A percentile compares a stretch with the other conserved stretches of the same genome.
Evolutionary conservation across 2,888 invertebrate species (phyloP).

Genomic region (Eueremaeus valkanovi): DNA sequence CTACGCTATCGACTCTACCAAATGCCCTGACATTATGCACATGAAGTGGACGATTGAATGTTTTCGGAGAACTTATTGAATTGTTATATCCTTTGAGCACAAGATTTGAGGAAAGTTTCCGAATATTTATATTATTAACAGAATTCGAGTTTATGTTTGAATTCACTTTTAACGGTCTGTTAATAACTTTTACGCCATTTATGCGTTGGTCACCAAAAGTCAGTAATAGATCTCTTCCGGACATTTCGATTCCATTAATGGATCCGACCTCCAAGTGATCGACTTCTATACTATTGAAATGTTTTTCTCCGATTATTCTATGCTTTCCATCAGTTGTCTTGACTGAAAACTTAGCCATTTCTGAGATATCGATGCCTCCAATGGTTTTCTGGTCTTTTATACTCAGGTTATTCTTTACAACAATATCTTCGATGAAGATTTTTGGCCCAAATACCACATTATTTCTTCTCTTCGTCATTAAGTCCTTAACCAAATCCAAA

Average conservation of each 20-base stretch:
- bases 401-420: slow-evolving; percentile 40
- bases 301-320: slow-evolving; percentile 38
- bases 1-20: slow-evolving; percentile 40
- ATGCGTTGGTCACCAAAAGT: neutral
- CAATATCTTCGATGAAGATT: slow-evolving; percentile 40
- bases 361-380: slow-evolving; percentile 42
- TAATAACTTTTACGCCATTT: neutral
- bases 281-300: slow-evolving; percentile 36
- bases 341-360: slow-evolving; percentile 39
- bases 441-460: neutral
- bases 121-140: slow-evolving; percentile 2
- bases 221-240: neutral
- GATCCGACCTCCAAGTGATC: slow-evolving; percentile 39
- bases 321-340: slow-evolving; percentile 22
- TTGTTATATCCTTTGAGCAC: slow-evolving; percentile 38
- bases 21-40: slow-evolving; percentile 34
- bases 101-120: slow-evolving; percentile 31
- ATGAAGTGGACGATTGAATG: slow-evolving; percentile 37
- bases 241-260: slow-evolving; percentile 40
- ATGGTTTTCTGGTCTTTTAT: slow-evolving; percentile 39
- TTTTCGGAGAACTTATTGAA: slow-evolving; percentile 33
- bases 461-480: neutral
- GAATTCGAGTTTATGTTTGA: neutral
- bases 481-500: neutral
- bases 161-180: neutral